These are phyloP conservation scores for Falco peregrinus DNA, from an alignment of 2,797 vertebrate genomes.

Conservation along the genomic window DNA sequence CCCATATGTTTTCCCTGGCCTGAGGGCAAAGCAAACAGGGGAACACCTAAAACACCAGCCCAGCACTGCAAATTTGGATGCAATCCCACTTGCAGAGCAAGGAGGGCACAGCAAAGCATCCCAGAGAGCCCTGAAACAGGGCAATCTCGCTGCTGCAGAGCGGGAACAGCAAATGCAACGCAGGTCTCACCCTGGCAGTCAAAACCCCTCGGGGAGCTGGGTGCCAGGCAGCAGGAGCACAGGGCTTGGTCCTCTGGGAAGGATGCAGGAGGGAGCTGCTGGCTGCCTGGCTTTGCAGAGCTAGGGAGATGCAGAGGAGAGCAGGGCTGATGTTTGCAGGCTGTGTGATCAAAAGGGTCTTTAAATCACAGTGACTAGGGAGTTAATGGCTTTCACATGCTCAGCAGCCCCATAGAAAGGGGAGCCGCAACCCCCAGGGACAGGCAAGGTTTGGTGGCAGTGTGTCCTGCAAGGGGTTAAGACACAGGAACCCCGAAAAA, in stretches of 20 bases:
- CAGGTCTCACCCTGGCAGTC: neutral
- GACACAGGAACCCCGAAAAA: neutral
- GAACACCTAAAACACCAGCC: no score
- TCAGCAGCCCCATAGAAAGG: neutral
- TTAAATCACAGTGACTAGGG: neutral
- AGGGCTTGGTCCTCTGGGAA: neutral
- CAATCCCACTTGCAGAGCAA: rapidly evolving
- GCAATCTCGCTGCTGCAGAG: rapidly evolving
- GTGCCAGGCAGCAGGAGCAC: neutral
- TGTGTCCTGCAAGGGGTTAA: neutral
- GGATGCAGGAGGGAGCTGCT: neutral
- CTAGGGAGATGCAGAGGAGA: neutral
- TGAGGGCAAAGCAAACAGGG: neutral
- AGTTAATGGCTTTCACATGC: conserved; percentile 12
- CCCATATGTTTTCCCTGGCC: rapidly evolving
- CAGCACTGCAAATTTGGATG: neutral
- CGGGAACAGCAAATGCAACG: rapidly evolving
- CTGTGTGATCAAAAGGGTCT: neutral
- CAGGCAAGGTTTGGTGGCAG: neutral
- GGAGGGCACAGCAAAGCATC: neutral
- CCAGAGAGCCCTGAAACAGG: rapidly evolving
- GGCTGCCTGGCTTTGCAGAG: neutral
- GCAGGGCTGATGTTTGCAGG: neutral
- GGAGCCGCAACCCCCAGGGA: neutral
- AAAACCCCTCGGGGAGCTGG: neutral